Conservation (phyloP, 2,113 vertebrate species). For the Alouatta palliata region DNA sequence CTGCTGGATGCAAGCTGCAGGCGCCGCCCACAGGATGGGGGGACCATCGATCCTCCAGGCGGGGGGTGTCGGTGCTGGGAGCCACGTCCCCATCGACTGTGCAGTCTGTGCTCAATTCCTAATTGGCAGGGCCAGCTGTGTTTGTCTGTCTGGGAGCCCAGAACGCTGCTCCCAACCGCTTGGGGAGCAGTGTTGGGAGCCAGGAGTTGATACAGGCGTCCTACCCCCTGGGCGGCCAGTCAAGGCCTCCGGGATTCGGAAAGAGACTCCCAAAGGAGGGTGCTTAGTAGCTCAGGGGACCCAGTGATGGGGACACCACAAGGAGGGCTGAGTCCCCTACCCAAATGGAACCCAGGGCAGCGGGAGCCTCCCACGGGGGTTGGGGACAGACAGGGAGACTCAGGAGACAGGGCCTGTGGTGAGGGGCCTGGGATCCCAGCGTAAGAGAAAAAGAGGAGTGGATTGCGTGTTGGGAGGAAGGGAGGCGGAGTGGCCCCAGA, state of each 20-base stretch:
- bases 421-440: not conserved
- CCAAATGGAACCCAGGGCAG: not conserved
- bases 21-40: not conserved
- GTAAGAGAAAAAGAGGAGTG: fast-evolving
- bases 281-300: not conserved
- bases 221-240: fast-evolving
- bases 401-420: fast-evolving
- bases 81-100: slow-evolving; percentile 22
- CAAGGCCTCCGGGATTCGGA: not conserved
- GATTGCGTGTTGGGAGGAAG: not conserved
- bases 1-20: not conserved
- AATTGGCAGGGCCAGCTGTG: not conserved
- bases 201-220: fast-evolving
- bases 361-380: fast-evolving
- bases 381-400: not conserved
- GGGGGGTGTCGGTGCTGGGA: not conserved
- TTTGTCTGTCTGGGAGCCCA: slow-evolving; percentile 22
- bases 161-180: not conserved
- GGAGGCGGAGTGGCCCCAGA: not conserved
- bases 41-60: slow-evolving; percentile 58
- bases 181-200: not conserved
- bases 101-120: not conserved
- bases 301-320: not conserved
- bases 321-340: fast-evolving
- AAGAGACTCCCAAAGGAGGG: not conserved